Conservation (phyloP, 2,113 vertebrate species). For the Cinclus mexicanus region DNA sequence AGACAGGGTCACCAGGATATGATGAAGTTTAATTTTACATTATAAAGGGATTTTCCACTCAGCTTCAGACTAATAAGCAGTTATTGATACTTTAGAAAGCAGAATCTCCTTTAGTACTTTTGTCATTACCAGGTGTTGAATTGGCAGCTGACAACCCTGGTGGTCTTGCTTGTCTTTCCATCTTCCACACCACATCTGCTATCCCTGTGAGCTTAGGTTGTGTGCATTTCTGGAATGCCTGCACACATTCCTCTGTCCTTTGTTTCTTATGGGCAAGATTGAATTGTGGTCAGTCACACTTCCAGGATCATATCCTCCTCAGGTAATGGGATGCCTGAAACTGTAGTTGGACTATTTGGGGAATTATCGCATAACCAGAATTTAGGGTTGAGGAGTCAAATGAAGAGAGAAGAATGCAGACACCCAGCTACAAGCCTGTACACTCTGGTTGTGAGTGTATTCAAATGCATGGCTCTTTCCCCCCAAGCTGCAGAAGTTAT, state of each 20-base stretch:
- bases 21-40: background rate
- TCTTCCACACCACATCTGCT: fast-evolving
- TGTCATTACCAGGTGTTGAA: background rate
- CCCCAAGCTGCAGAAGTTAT: background rate
- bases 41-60: background rate
- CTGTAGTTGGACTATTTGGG: background rate
- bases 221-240: background rate
- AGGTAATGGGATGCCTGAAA: background rate
- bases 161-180: background rate
- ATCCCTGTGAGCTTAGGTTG: background rate
- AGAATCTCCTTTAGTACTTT: background rate
- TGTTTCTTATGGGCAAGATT: background rate
- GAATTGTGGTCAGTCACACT: fast-evolving
- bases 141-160: background rate
- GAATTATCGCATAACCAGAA: background rate
- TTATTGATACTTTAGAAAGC: background rate
- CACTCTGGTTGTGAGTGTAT: fast-evolving
- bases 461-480: background rate
- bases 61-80: background rate
- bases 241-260: background rate
- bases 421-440: background rate
- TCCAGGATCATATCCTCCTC: background rate
- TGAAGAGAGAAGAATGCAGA: background rate
- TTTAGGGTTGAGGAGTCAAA: background rate
- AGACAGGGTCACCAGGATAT: background rate